These are phyloP conservation scores for Orgyia antiqua DNA, from an alignment of 2,888 invertebrate genomes.

Conservation along the genomic window DNA sequence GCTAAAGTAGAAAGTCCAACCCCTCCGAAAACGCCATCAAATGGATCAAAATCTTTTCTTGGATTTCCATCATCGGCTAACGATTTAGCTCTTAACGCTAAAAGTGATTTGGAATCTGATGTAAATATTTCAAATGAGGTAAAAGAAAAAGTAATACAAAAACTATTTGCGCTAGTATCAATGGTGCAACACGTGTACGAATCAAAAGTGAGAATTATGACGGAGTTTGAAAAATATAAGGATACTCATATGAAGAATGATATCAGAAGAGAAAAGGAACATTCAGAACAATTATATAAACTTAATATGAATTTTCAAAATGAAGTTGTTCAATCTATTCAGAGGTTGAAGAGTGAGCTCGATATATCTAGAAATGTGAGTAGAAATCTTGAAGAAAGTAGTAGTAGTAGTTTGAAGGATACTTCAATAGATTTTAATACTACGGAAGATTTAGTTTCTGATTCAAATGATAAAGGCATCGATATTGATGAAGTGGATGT, in stretches of 20 bases:
- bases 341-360: slow-evolving; percentile 61
- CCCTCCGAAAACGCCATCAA: slow-evolving; percentile 34
- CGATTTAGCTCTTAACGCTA: slow-evolving; percentile 64
- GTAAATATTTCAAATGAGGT: slow-evolving; percentile 58
- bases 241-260: slow-evolving; percentile 65
- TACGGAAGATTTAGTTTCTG: slow-evolving; percentile 25
- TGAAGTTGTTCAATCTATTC: slow-evolving; percentile 65
- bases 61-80: slow-evolving; percentile 71
- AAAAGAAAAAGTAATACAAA: slow-evolving; percentile 66
- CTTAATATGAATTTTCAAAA: slow-evolving; percentile 69
- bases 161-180: slow-evolving; percentile 60
- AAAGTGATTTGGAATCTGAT: slow-evolving; percentile 68
- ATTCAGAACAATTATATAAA: slow-evolving; percentile 67
- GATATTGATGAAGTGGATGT: slow-evolving; percentile 15
- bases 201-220: slow-evolving; percentile 66
- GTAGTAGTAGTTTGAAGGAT: slow-evolving; percentile 31
- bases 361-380: slow-evolving; percentile 54
- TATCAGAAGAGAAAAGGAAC: slow-evolving; percentile 59
- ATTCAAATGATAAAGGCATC: slow-evolving; percentile 19
- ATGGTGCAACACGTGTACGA: slow-evolving; percentile 71
- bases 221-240: slow-evolving; percentile 65
- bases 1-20: slow-evolving; percentile 39
- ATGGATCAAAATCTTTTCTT: slow-evolving; percentile 51
- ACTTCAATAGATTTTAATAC: slow-evolving; percentile 52
- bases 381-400: slow-evolving; percentile 36